Evolutionary conservation across 2,888 invertebrate genomes (phyloP), one percentile per base, ranked within the genome.

Genomic region (Ichneumoninae sp.): DNA sequence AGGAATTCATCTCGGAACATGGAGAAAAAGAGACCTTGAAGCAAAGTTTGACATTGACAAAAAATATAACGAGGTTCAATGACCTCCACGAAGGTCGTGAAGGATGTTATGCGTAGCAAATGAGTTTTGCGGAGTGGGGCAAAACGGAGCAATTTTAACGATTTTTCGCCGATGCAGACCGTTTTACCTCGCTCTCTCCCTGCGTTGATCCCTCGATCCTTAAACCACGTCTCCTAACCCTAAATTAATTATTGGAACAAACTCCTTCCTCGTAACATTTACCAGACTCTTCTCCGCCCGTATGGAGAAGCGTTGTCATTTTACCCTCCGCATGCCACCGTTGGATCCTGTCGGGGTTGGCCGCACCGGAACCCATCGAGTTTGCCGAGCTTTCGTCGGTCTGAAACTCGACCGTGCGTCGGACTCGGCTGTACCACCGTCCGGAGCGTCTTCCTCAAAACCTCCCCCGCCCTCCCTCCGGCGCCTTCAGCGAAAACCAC

Each of bases 381-480:
- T 80, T 83, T 80, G 57, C 40, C 36, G 57, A 83, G 70, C 66
- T 50, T 40, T 54, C n/a, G 50, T 36, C 60, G 19, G 78, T 47
- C 10, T 57, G 66, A 54, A 70, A 52, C 62, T 47, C 54, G 66
- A 74, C 50, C 19, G 71, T 65, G 16, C 26, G 47, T 76, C 71
- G 70, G 40, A 62, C 44, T 74, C 62, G 16, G 33, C 33, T 33
- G 30, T 62, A 22, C 19, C 50, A 50, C 66, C 57, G 40, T 40
- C 57, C 19, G 40, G 52, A 76, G 57, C 50, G 40, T 75, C 75
- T 75, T 79, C 70, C 54, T 33, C 52, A 50, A 30, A 70, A 60
- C 36, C n/a, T 36, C 10, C 75, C 66, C 66, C 66, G 47, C 19
- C 16, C 40, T 70, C n/a, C 69, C 68, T 30, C 30, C n/a, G 50